Conservation (phyloP, 2,113 vertebrate genomes). For the Artemisiospiza belli region DNA sequence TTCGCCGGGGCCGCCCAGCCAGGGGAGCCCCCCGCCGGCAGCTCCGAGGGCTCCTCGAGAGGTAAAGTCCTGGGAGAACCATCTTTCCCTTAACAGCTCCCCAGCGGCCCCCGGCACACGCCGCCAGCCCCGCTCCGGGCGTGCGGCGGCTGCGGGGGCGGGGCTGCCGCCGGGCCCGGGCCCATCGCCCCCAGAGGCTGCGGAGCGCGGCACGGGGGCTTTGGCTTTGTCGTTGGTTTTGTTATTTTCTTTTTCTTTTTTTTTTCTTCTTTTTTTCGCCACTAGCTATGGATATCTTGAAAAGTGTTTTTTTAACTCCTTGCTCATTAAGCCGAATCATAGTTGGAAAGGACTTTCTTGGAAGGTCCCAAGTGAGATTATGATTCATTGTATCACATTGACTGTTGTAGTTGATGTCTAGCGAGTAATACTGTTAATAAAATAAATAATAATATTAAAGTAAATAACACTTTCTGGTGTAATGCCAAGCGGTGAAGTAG, state of each 20-base stretch:
- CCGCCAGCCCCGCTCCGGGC: not conserved
- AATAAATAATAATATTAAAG: not conserved
- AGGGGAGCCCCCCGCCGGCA: not conserved
- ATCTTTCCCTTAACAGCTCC: not conserved
- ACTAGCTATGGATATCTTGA: fast-evolving
- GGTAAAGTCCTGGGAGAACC: constrained; percentile 7
- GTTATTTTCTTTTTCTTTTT: fast-evolving
- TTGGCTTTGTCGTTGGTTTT: not conserved
- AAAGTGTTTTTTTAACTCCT: not conserved
- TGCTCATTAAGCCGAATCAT: not conserved
- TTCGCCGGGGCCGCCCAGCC: constrained; percentile 32
- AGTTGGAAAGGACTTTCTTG: not conserved
- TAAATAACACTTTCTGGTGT: not conserved
- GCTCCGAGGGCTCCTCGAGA: not conserved
- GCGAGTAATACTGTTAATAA: not conserved
- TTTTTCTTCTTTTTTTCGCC: fast-evolving
- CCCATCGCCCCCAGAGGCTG: not conserved
- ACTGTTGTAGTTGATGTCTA: not conserved
- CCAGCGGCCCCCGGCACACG: not conserved
- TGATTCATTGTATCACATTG: not conserved
- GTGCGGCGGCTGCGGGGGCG: not conserved
- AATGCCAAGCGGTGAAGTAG: not conserved
- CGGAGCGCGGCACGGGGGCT: not conserved
- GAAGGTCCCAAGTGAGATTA: not conserved
- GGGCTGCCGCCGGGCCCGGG: not conserved